Conservation (phyloP, 2,888 invertebrate genomes). For the Microplitis deprimator region DNA sequence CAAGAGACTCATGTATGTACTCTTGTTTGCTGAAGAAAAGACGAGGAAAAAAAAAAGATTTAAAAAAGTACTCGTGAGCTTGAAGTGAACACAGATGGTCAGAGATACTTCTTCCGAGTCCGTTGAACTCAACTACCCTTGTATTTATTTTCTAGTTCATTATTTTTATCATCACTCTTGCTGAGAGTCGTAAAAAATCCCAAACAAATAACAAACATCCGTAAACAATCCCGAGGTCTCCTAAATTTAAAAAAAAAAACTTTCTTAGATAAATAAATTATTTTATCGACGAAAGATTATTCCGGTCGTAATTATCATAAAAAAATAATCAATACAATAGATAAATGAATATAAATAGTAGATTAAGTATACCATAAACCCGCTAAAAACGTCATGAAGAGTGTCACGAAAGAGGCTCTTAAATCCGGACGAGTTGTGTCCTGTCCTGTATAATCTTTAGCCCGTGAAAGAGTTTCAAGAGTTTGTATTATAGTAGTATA, state of each 20-base stretch:
- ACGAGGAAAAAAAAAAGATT: constrained; percentile 16
- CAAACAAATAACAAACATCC: constrained; percentile 2
- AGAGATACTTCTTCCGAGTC: constrained; percentile 47
- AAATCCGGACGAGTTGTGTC: constrained; percentile 17
- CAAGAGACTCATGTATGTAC: constrained; percentile 6
- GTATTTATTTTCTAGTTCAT: constrained; percentile 46
- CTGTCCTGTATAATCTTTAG: constrained; percentile 39
- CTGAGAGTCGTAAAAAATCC: constrained; percentile 15
- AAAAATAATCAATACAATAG: neutral
- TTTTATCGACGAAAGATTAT: neutral
- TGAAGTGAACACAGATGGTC: constrained; percentile 40
- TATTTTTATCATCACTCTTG: constrained; percentile 38
- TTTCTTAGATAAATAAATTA: neutral
- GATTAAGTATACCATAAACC: constrained; percentile 2
- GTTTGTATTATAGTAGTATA: neutral
- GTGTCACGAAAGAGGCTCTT: constrained; percentile 32
- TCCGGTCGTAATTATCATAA: neutral
- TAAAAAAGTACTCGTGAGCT: constrained; percentile 11
- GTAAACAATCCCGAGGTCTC: neutral
- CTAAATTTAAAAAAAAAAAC: neutral
- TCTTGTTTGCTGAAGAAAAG: neutral
- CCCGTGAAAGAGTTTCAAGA: constrained; percentile 20
- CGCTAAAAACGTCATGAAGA: constrained; percentile 15
- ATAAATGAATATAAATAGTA: neutral
- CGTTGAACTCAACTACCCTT: constrained; percentile 47